Base-by-base conservation (phyloP, 2,113 vertebrate genomes). In the Ptilonorhynchus violaceus region DNA sequence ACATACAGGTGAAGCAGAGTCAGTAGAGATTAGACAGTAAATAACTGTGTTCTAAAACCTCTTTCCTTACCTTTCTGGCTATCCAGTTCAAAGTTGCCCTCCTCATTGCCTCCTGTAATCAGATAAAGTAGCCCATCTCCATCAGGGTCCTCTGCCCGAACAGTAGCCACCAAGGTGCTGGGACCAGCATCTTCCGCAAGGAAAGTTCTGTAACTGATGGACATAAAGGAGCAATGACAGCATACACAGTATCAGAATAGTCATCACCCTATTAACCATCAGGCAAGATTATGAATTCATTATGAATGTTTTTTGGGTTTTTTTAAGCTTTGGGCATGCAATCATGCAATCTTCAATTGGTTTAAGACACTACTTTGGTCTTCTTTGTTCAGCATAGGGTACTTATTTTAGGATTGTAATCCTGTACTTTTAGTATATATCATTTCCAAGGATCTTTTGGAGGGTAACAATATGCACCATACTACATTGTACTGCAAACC, bases 141-240 rank as follows among this genome's bases (percentile, higher is more conserved):
- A 39, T 99, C 99, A 3, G 99, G 99, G 96, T 99, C 99, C 52
- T 99, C 98, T 59, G 99, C 99, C 69, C 98, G 97, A 75, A 99
- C 98, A 25, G 98, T 98, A 81, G 98, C 99, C 60, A 99, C 99
- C 92, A 99, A 98, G 2, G 98, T 98, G 85, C 98, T 98, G 1
- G 99, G 99, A 42, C 99, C 99, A 15, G 99, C 99, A 25, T 99
- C 99, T 88, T 99, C 99, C 4, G 98, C 99, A 59, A 99, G 97
- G 94, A 99, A 99, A 7, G 99, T 99, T 93, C 98, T 98, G 93
- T 99, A 99, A 11, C 99, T 99, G 97, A 47, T 42, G 56, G 50
- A 89, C 55, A 46, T 9, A 25, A 67, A 39, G 49, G 24, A 77
- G 35, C 37, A 93, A 55, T 8, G 31, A 50, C 59, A 88, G 27